phyloP scores from a whole-genome alignment of 2,113 vertebrate genomes.

The Lucifuga dentata region DNA sequence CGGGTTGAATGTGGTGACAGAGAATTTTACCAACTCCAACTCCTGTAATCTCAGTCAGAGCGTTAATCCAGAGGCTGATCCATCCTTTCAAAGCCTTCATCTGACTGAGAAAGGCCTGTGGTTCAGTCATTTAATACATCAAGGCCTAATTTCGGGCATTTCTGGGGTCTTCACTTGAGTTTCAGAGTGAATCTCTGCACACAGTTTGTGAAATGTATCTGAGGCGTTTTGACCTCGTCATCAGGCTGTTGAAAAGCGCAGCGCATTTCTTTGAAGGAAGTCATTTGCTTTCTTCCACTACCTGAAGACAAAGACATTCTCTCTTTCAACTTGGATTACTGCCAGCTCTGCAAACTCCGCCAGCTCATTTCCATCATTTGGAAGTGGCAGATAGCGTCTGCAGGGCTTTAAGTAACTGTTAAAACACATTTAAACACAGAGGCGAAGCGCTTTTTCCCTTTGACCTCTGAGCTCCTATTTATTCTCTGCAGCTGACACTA shows the following conservation, averaged over 20 bases:
- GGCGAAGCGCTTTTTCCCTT: constrained; percentile 68
- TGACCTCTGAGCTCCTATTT: constrained; percentile 77
- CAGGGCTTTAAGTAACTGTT: constrained; percentile 77
- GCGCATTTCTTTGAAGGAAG: constrained; percentile 68
- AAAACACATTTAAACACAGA: constrained; percentile 80
- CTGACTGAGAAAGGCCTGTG: constrained; percentile 1
- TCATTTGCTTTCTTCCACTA: constrained; percentile 73
- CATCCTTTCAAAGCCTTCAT: constrained; percentile 1
- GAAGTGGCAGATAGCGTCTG: constrained; percentile 55
- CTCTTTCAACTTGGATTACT: constrained; percentile 83
- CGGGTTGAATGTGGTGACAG: constrained; percentile 41
- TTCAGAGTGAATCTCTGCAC: too few species aligned
- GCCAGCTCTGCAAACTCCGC: constrained; percentile 83
- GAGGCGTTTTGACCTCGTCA: too few species aligned
- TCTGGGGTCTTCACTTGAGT: too few species aligned
- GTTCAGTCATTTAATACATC: too few species aligned
- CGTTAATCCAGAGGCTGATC: constrained; percentile 57
- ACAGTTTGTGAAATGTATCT: too few species aligned
- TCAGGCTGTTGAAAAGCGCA: constrained; percentile 61
- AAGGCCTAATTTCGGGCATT: too few species aligned
- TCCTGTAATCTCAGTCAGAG: constrained; percentile 38
- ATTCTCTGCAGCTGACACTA: constrained; percentile 76
- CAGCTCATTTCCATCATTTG: constrained; percentile 78
- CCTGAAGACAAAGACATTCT: constrained; percentile 57
- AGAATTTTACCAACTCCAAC: constrained; percentile 41